A percentile compares a stretch with the other conserved stretches of the same genome.
Evolutionary conservation across 2,797 vertebrate species (phyloP).

Genomic region (Craterocephalus amniculus): DNA sequence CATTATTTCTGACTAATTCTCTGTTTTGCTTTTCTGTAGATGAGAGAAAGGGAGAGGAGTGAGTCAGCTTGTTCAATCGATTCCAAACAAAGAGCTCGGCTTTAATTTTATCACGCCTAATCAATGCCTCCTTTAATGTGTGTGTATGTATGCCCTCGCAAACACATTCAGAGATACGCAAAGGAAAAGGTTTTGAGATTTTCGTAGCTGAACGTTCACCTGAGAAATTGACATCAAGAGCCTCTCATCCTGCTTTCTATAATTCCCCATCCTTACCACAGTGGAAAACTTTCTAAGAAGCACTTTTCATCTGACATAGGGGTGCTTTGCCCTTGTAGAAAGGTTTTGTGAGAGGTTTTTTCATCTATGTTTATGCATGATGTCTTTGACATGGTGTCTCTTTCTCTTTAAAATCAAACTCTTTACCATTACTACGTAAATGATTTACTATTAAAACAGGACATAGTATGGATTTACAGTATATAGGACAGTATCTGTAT

Average conservation of each 20-base stretch:
- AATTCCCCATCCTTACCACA: slow-evolving; percentile 37
- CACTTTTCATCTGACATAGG: slow-evolving; percentile 41
- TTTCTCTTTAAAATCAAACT: slow-evolving; percentile 19
- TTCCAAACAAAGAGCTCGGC: slow-evolving; percentile 45
- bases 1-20: slow-evolving; percentile 45
- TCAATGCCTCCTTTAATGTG: slow-evolving; percentile 56
- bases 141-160: not conserved
- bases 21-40: slow-evolving; percentile 29
- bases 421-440: not conserved
- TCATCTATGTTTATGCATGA: slow-evolving; percentile 34
- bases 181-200: slow-evolving; percentile 52
- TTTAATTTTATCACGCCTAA: slow-evolving; percentile 58
- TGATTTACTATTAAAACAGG: not conserved
- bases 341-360: slow-evolving; percentile 34
- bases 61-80: slow-evolving; percentile 55
- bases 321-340: slow-evolving; percentile 50
- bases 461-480: not conserved
- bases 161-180: slow-evolving; percentile 17
- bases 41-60: slow-evolving; percentile 13
- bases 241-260: slow-evolving; percentile 40
- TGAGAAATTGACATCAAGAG: slow-evolving; percentile 52
- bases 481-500: not conserved
- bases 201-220: slow-evolving; percentile 58
- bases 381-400: slow-evolving; percentile 19
- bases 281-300: slow-evolving; percentile 60